Evolutionary conservation across 2,888 invertebrate genomes (phyloP), one percentile per base, ranked within the genome.

Genomic region (Ennomos fuscantarius): DNA sequence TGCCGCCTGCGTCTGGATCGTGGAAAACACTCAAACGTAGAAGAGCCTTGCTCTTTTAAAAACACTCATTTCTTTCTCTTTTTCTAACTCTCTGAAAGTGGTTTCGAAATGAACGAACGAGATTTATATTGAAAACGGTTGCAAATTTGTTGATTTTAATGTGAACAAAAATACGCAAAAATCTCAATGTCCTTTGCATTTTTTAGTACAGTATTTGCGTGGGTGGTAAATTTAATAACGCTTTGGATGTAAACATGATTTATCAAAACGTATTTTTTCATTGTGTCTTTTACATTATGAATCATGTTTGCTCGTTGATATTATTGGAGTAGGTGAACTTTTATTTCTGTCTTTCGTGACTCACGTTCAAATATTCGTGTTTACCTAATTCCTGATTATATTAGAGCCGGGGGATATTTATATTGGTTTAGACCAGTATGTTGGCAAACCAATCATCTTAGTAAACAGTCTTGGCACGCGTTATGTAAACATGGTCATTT

Each of bases 1-100:
- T 80, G 78, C 84, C 75, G 82, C 87, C 85, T 89, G 89, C 86
- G 84, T 87, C 87, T 88, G 86, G 81, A 79, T 81, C 78, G 84
- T 72, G 81, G 76, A 84, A 87, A 88, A 87, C 87, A 87, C 83
- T 88, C 85, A 82, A 77, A 73, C 70, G 68, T 76, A 70, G 74
- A 78, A 79, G 76, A 73, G 65, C 69, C 68, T 79, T 78, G 74
- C 72, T 80, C 70, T 74, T 79, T 78, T 73, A 69, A 64, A 66
- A 69, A 66, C 63, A 61, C 72, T 73, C 66, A 68, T 68, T 48
- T 46, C 52, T 51, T 11, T 43, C 49, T 55, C 55, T 24, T 24
- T 24, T 24, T 24, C 24, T 24, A 34, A 41, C 51, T 42, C 31
- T 45, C 33, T 31, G 36, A 47, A 40, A 12, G 41, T 43, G 44